Evolutionary conservation across 2,888 invertebrate species (phyloP), one percentile per base, ranked within the genome.

Genomic region (Petrolisthes manimaculis): DNA sequence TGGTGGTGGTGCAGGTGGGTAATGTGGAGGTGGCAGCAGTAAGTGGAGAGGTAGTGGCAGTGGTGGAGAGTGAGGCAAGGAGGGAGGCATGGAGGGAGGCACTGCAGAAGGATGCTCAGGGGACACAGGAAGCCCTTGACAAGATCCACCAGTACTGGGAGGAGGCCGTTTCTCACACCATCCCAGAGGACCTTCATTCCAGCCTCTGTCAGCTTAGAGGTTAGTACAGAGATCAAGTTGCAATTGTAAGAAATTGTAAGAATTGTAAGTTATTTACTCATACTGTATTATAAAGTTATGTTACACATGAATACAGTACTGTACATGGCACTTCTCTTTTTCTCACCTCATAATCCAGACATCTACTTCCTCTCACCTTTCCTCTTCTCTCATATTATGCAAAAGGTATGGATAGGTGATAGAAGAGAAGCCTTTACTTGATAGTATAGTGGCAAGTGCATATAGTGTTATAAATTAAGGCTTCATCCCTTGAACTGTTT

Each of bases 1-100:
- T 54, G 74, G 21, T 24, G 53, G n/a, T 74, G 51, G 1, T 55
- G 4, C 75, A 88, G 89, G 89, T 89, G 82, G 89, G 89, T 9
- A 89, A 89, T 53, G 89, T 89, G 77, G 89, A 89, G 71, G 89
- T 89, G 82, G 89, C 89, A 14, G 89, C 89, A 8, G n/a, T 89
- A 71, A 89, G 85, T 51, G 82, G 86, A 6, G 89, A 89, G 78
- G 89, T 86, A 24, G 37, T 56, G 37, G 86, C 89, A 2, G 82
- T 82, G 77, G 85, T 83, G 69, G 85, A 86, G 71, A 83, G 85
- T 24, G 89, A 89, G 83, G 67, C 75, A 18, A 85, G 82, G 9
- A 21, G 75, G 21, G 83, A 83, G 18, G 71, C 75, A 6, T 86
- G 89, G 89, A 81, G 78, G 51, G 51, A 78, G 24, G 71, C 69